A percentile compares a stretch with the other conserved stretches of the same genome.
These are phyloP conservation scores for Oxygymnocypris stewartii DNA, from an alignment of 2,113 vertebrate species.

Conservation along the genomic window DNA sequence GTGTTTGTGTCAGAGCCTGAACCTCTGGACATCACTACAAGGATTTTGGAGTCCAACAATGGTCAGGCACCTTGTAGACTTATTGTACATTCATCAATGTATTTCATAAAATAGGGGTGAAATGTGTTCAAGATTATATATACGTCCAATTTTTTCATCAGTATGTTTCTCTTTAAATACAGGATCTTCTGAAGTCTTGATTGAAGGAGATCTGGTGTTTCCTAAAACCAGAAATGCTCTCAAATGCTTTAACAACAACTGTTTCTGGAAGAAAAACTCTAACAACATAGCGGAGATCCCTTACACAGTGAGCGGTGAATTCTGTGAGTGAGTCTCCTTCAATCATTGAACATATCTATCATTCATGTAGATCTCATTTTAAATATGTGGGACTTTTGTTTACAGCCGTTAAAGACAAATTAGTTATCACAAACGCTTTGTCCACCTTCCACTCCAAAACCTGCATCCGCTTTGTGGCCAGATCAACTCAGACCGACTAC, in stretches of 20 bases:
- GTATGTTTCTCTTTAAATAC: too few relatives aligned
- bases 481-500: conserved; percentile 50
- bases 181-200: too few relatives aligned
- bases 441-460: conserved; percentile 43
- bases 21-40: too few relatives aligned
- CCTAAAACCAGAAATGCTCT: conserved; percentile 54
- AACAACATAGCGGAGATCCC: conserved; percentile 51
- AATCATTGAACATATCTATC: background rate
- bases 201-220: conserved; percentile 49
- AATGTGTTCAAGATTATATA: too few relatives aligned
- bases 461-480: conserved; percentile 56
- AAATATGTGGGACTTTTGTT: background rate
- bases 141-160: too few relatives aligned
- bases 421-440: conserved; percentile 52
- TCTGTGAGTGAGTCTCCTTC: conserved; percentile 48
- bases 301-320: conserved; percentile 46
- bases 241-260: conserved; percentile 46
- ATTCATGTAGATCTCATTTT: background rate
- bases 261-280: conserved; percentile 55
- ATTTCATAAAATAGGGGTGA: too few relatives aligned
- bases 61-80: too few relatives aligned
- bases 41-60: too few relatives aligned
- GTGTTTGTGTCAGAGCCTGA: too few relatives aligned
- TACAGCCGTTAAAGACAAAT: background rate
- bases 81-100: too few relatives aligned